Conservation (phyloP, 2,888 invertebrate species). For the Acrocera orbiculus region DNA sequence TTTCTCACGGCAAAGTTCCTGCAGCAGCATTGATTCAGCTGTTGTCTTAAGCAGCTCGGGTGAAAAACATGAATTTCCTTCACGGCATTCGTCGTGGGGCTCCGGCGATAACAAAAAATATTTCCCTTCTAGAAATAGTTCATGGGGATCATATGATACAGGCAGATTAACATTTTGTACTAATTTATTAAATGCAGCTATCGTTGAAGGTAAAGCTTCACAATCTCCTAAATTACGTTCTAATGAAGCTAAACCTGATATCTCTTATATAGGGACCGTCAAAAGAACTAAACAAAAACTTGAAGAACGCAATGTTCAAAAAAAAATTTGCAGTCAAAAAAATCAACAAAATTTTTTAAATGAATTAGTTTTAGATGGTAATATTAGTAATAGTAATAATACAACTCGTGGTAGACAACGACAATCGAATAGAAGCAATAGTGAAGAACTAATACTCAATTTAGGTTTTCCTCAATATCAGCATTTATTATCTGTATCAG, state of each 20-base stretch:
- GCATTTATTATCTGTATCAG: slow-evolving; percentile 37
- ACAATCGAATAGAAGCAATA: slow-evolving; percentile 26
- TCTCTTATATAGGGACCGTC: too few relatives aligned
- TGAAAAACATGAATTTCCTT: slow-evolving; percentile 40
- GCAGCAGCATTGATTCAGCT: slow-evolving; percentile 58
- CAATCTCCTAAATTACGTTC: slow-evolving; percentile 13
- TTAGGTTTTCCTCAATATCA: neutral
- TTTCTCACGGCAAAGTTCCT: slow-evolving; percentile 46
- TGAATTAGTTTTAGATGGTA: slow-evolving; percentile 6
- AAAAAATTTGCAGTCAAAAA: slow-evolving; percentile 25
- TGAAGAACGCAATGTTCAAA: slow-evolving; percentile 34
- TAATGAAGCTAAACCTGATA: neutral
- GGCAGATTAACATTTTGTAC: slow-evolving; percentile 23
- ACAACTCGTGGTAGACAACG: too few relatives aligned
- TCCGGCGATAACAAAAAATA: slow-evolving; percentile 46
- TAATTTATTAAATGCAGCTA: slow-evolving; percentile 22
- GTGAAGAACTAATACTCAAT: slow-evolving; percentile 24
- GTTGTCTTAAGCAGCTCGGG: slow-evolving; percentile 41
- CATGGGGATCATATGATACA: slow-evolving; percentile 53
- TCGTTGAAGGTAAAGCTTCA: slow-evolving; percentile 28
- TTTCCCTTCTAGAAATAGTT: slow-evolving; percentile 50
- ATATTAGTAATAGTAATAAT: too few relatives aligned
- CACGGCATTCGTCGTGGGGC: slow-evolving; percentile 69
- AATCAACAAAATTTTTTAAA: slow-evolving; percentile 12
- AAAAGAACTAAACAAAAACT: slow-evolving; percentile 50